Conservation (phyloP, 2,113 vertebrate species). For the Campylorhamphus procurvoides region DNA sequence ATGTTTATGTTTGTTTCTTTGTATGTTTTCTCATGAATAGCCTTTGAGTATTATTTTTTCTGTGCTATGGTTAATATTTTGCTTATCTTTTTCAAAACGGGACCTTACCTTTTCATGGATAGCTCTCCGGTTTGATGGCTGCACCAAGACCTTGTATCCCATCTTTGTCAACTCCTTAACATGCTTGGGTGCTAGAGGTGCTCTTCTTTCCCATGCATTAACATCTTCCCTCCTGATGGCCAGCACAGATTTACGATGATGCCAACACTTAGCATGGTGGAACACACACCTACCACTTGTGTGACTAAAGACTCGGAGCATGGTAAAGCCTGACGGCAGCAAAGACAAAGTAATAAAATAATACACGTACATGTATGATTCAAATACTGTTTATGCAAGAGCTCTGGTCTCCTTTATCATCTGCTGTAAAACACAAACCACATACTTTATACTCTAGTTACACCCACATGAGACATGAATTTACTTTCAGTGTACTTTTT, state of each 20-base stretch:
- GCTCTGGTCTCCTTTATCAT: constrained; percentile 68
- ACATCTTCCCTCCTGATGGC: constrained; percentile 93
- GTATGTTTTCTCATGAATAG: background rate
- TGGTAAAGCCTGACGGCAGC: constrained; percentile 68
- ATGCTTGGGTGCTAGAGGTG: constrained; percentile 91
- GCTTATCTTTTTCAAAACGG: background rate
- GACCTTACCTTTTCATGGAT: constrained; percentile 90
- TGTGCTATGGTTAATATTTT: background rate
- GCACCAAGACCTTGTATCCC: constrained; percentile 93
- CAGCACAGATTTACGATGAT: constrained; percentile 82
- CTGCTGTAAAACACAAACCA: constrained; percentile 69
- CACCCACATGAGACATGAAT: background rate
- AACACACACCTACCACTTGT: constrained; percentile 32
- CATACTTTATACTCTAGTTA: background rate
- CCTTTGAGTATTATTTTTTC: background rate
- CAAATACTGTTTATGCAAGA: background rate
- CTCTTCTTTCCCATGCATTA: constrained; percentile 94
- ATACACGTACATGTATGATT: background rate
- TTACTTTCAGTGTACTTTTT: background rate
- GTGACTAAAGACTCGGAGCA: constrained; percentile 79
- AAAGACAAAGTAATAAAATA: constrained; percentile 51
- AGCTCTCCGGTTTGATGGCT: constrained; percentile 92
- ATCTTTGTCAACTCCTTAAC: constrained; percentile 88
- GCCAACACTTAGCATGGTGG: constrained; percentile 64
- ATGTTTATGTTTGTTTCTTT: background rate